Evolutionary conservation across 2,888 invertebrate genomes (phyloP), one percentile per base, ranked within the genome.

Genomic region (Drosophila meridionalis): DNA sequence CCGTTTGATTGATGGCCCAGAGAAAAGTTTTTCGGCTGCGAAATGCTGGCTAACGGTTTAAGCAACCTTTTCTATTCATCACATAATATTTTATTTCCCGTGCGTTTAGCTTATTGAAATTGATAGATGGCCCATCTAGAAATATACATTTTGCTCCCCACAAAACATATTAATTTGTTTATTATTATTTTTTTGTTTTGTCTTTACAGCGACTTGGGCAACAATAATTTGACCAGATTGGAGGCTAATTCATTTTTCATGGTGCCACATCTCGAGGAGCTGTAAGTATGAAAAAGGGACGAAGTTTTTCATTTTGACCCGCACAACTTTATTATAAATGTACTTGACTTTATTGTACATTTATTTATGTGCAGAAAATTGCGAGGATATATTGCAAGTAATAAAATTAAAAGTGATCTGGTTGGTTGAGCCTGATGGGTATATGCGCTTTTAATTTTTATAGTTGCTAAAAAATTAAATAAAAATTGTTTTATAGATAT

Each of bases 161-260:
- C 34, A 65, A 62, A 64, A 68, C 59, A 75, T 73, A 78, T 77
- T 80, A 73, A 89, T 78, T 58, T 76, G 59, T 66, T 68, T 66
- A 69, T 69, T 74, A 36, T 67, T 74, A 36, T 67, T 90, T 52
- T 87, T 30, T 6, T 43, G 50, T 79, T 3, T 47, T 71, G 42
- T 20, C 0, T 53, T 59, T 36, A 6, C 96, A 97, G 97, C 92
- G 97, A 97, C 93, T 94, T 97, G 92, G 96, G 96, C 80, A 95
- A 95, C 94, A 97, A 97, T 94, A 97, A 97, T 93, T 95, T 97
- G 92, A 96, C 96, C 80, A 93, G 94, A 92, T 94, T 97, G 93
- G 95, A 95, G 90, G 95, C 95, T 83, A 95, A 95, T 92, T 95
- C 96, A 86, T 95, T 97, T 93, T 94, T 94, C 83, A 94, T 94